Evolutionary conservation across 1,140 invertebrate species (phyloP).

Genomic region (Aphis gossypii): DNA sequence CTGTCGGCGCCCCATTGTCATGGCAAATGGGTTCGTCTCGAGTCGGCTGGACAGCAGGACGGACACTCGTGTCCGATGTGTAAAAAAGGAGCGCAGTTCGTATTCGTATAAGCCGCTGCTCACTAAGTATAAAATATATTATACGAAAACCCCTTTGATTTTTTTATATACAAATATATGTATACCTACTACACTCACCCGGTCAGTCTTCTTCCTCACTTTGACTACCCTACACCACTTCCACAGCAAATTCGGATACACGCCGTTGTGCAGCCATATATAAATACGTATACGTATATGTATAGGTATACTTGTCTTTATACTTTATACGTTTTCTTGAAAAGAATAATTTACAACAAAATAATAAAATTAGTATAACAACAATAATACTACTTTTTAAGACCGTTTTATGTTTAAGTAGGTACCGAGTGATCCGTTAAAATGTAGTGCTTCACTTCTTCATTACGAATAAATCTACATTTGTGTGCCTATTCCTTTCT

Average conservation of each 20-base stretch:
- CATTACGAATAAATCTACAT: background rate
- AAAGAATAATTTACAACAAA: background rate
- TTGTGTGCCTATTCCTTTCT: background rate
- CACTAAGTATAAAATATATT: conserved; percentile 7
- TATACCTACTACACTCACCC: background rate
- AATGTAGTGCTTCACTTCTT: background rate
- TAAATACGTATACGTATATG: background rate
- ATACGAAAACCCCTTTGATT: background rate
- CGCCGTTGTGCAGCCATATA: background rate
- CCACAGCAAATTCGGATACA: background rate
- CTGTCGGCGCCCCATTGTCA: conserved; percentile 80
- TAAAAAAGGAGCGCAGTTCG: conserved; percentile 58
- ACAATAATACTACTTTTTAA: background rate
- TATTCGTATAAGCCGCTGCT: conserved; percentile 55
- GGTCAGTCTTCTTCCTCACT: background rate
- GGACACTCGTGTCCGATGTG: conserved; percentile 58
- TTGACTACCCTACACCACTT: background rate
- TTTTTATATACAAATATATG: background rate
- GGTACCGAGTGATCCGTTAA: background rate
- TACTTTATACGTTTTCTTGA: background rate
- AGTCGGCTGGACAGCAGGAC: conserved; percentile 60
- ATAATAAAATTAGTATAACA: background rate
- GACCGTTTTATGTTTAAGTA: background rate
- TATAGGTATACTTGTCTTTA: too few species aligned
- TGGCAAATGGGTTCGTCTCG: conserved; percentile 81